Conservation (phyloP, 2,113 vertebrate genomes). For the Hypocryptadius cinnamomeus region DNA sequence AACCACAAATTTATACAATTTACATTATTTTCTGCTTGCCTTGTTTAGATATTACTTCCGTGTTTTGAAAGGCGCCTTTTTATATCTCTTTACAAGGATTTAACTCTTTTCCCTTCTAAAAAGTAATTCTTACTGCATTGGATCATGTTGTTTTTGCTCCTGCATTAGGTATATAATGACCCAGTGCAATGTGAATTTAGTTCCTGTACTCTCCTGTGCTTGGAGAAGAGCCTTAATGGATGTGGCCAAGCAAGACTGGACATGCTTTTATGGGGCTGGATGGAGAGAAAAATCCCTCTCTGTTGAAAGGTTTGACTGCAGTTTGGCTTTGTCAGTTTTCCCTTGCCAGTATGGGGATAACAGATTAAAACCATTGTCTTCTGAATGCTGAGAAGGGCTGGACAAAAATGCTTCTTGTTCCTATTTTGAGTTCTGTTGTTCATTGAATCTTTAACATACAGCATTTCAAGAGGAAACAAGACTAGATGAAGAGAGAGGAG, state of each 20-base stretch:
- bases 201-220: not conserved
- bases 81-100: not conserved
- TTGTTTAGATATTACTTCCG: slow-evolving; percentile 16
- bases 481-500: not conserved
- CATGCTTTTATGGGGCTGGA: not conserved
- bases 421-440: slow-evolving; percentile 25
- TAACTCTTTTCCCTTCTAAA: not conserved
- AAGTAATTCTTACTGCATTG: not conserved
- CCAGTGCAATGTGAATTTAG: not conserved
- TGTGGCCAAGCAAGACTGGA: not conserved
- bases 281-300: not conserved
- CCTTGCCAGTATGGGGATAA: not conserved
- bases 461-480: slow-evolving; percentile 6
- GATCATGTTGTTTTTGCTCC: not conserved
- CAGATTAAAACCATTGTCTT: slow-evolving; percentile 18
- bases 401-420: slow-evolving; percentile 36
- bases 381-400: not conserved
- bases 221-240: not conserved
- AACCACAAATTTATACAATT: slow-evolving; percentile 14
- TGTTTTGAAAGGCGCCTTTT: slow-evolving; percentile 19
- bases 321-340: not conserved
- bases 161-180: not conserved
- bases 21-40: not conserved
- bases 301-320: not conserved
- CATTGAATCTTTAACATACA: not conserved